Evolutionary conservation across 2,797 vertebrate genomes (phyloP).

Genomic region (Gadopsis bispinosus): DNA sequence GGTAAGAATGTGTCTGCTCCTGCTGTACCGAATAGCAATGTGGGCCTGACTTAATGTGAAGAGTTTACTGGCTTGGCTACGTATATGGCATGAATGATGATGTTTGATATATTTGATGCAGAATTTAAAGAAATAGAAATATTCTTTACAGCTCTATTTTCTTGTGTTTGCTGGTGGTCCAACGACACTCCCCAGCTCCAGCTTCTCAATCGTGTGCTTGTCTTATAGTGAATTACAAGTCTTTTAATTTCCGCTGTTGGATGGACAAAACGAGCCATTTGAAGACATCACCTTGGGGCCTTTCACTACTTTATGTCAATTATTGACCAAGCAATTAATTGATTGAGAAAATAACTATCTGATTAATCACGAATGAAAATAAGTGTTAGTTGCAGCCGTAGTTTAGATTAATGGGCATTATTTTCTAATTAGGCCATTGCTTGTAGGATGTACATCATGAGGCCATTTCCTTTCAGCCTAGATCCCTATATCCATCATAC

Average conservation of each 20-base stretch:
- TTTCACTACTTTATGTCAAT: conserved; percentile 6
- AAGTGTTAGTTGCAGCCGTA: neutral
- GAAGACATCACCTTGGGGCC: neutral
- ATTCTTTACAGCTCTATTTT: neutral
- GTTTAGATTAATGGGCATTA: neutral
- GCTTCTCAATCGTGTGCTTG: neutral
- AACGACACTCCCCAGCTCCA: neutral
- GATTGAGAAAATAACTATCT: neutral
- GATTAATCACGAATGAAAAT: neutral
- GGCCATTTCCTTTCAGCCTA: neutral
- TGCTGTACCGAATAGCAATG: conserved; percentile 19
- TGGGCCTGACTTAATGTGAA: conserved; percentile 3
- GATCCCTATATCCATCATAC: neutral
- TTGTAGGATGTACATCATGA: neutral
- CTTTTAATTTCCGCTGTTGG: neutral
- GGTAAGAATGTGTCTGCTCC: conserved; percentile 7
- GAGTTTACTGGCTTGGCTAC: neutral
- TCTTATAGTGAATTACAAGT: neutral
- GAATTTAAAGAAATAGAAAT: neutral
- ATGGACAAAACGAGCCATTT: neutral
- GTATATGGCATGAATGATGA: neutral
- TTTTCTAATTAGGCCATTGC: neutral
- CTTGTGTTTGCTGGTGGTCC: no score
- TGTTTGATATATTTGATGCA: neutral
- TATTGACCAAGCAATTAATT: neutral